Conservation (phyloP, 2,888 invertebrate genomes). For the Lobophora halterata region DNA sequence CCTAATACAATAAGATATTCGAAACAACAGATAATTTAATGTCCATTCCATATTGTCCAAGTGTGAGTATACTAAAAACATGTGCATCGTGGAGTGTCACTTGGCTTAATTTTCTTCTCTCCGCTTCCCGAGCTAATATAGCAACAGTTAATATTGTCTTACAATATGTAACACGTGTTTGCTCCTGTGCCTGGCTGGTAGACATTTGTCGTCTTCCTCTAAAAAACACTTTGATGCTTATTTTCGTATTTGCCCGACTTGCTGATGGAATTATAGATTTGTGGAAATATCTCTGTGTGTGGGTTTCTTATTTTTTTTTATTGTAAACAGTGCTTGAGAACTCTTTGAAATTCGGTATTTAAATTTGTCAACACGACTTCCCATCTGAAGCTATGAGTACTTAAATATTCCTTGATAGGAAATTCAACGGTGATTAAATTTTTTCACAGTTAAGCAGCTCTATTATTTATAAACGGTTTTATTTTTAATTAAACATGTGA, state of each 20-base stretch:
- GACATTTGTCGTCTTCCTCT: constrained; percentile 74
- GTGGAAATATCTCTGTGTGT: constrained; percentile 71
- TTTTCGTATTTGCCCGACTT: constrained; percentile 72
- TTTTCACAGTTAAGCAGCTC: no score
- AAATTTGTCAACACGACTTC: constrained; percentile 75
- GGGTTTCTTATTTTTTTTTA: constrained; percentile 65
- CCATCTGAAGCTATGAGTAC: constrained; percentile 56
- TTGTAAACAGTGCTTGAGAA: constrained; percentile 54
- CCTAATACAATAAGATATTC: no score
- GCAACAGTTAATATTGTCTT: constrained; percentile 75
- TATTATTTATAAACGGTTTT: no score
- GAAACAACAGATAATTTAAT: no score
- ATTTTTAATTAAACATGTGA: no score
- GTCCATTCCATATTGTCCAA: no score
- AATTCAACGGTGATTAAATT: constrained; percentile 47
- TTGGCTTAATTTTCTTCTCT: constrained; percentile 63
- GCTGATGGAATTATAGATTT: constrained; percentile 77
- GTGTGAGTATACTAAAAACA: no score
- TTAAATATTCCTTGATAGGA: constrained; percentile 62
- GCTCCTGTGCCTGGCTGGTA: constrained; percentile 65
- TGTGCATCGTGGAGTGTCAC: constrained; percentile 48
- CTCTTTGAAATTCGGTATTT: constrained; percentile 70
- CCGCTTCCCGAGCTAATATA: constrained; percentile 66
- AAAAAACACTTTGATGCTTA: constrained; percentile 79
- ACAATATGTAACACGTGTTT: constrained; percentile 78